Evolutionary conservation across 2,113 vertebrate genomes (phyloP).

Genomic region (Mirounga angustirostris): DNA sequence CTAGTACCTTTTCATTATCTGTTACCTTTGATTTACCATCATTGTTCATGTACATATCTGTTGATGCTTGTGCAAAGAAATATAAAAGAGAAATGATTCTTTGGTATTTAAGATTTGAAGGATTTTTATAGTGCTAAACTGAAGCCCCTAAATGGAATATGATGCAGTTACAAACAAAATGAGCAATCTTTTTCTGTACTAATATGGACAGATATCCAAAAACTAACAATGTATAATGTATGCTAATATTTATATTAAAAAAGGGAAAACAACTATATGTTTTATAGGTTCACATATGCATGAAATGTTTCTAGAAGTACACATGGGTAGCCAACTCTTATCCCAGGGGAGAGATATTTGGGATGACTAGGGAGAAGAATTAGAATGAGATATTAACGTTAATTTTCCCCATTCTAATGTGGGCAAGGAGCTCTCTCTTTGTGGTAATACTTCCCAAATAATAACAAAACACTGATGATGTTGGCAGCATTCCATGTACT

Average conservation of each 20-base stretch:
- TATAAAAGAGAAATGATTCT: background rate
- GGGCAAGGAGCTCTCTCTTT: background rate
- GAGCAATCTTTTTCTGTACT: background rate
- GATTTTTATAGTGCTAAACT: constrained; percentile 2
- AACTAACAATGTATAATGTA: background rate
- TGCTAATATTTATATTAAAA: background rate
- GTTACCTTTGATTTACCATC: background rate
- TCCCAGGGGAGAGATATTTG: background rate
- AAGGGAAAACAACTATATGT: background rate
- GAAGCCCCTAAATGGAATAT: background rate
- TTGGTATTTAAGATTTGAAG: constrained; percentile 17
- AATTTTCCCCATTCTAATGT: background rate
- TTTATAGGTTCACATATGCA: background rate
- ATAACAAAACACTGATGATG: background rate
- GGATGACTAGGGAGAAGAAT: background rate
- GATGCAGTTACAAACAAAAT: background rate
- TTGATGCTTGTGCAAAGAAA: background rate
- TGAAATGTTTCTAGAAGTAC: background rate
- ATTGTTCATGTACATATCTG: background rate
- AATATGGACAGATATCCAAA: background rate
- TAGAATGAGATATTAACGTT: background rate
- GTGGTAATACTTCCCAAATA: background rate
- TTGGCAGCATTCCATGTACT: background rate
- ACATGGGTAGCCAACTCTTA: fast-evolving
- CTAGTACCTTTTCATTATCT: background rate